Evolutionary conservation across 2,113 vertebrate species (phyloP).

Genomic region (Labeo rohita): DNA sequence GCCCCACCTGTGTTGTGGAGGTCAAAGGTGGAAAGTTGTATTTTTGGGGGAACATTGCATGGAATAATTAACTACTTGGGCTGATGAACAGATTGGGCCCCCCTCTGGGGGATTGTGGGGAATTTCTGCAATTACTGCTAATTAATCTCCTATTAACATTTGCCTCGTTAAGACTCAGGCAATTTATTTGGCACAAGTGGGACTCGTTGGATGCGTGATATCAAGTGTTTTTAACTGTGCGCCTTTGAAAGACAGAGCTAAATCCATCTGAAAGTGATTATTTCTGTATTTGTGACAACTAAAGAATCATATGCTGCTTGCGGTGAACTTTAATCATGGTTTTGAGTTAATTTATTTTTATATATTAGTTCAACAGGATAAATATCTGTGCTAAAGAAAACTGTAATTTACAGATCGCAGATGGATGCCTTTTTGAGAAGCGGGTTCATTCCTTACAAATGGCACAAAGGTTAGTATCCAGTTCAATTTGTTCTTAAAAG

Average conservation of each 20-base stretch:
- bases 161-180: slow-evolving; percentile 83
- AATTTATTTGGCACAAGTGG: slow-evolving; percentile 79
- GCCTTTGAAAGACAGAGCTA: slow-evolving; percentile 27
- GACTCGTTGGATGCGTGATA: slow-evolving; percentile 69
- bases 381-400: slow-evolving; percentile 6
- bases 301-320: background rate
- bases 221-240: slow-evolving; percentile 51
- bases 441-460: background rate
- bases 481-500: background rate
- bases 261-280: slow-evolving; percentile 11
- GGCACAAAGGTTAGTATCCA: slow-evolving; percentile 1
- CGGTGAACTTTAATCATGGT: slow-evolving; percentile 4
- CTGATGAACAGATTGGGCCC: slow-evolving; percentile 83
- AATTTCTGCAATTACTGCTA: slow-evolving; percentile 87
- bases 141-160: slow-evolving; percentile 90
- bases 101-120: slow-evolving; percentile 83
- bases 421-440: background rate
- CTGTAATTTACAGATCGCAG: background rate
- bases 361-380: background rate
- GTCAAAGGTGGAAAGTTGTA: slow-evolving; percentile 66
- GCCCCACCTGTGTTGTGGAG: slow-evolving; percentile 61
- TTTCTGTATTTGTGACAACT: slow-evolving; percentile 17
- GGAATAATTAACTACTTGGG: slow-evolving; percentile 83
- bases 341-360: background rate
- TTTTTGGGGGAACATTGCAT: slow-evolving; percentile 70